Percentiles rank a stretch among this genome's conserved stretches.
Conservation (phyloP, 2,113 vertebrate genomes). For the Phyllostomus discolor region DNA sequence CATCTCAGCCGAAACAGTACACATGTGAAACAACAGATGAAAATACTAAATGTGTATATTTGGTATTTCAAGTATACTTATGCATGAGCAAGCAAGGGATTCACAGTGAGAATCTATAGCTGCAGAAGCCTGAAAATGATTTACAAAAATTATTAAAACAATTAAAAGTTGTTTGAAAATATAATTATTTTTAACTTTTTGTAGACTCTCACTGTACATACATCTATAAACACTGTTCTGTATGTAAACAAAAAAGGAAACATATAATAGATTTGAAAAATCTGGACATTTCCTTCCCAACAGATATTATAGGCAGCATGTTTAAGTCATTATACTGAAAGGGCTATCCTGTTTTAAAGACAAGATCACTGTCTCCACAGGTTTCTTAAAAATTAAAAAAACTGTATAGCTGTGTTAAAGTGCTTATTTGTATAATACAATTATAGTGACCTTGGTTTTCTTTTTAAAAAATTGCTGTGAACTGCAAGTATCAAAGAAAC, state of each 20-base stretch:
- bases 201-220: constrained; percentile 92
- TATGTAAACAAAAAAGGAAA: constrained; percentile 90
- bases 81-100: constrained; percentile 90
- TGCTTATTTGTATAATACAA: constrained; percentile 85
- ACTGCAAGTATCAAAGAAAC: constrained; percentile 90
- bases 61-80: constrained; percentile 92
- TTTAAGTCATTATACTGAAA: constrained; percentile 89
- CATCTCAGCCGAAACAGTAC: constrained; percentile 91
- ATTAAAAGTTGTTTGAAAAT: constrained; percentile 91
- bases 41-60: constrained; percentile 90
- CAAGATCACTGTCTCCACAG: constrained; percentile 91
- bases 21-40: constrained; percentile 91
- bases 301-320: constrained; percentile 91
- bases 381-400: constrained; percentile 89
- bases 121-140: constrained; percentile 88
- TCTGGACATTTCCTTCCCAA: constrained; percentile 88
- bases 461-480: constrained; percentile 87
- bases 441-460: constrained; percentile 86
- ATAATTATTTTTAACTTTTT: constrained; percentile 82
- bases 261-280: constrained; percentile 85
- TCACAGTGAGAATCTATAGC: constrained; percentile 91
- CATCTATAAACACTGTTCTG: constrained; percentile 89
- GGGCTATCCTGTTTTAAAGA: constrained; percentile 84
- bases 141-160: constrained; percentile 89
- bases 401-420: constrained; percentile 90